phyloP scores from a whole-genome alignment of 2,888 invertebrate genomes.

The Osmoderma eremita region DNA sequence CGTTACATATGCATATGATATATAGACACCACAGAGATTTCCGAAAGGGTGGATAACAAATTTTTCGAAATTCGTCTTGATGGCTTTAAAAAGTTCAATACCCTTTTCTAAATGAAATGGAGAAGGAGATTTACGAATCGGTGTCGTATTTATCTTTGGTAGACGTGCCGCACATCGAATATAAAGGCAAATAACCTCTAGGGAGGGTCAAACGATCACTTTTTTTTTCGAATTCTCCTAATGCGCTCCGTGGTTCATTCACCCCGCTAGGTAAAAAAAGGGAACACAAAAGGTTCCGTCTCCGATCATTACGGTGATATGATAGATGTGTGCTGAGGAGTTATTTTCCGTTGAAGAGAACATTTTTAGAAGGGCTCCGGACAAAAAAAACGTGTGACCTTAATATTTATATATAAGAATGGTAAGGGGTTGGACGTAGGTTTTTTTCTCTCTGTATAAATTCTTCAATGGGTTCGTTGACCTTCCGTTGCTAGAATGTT shows the following conservation, averaged over 20 bases:
- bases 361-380: conserved; percentile 21
- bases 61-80: conserved; percentile 15
- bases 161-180: conserved; percentile 20
- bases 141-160: conserved; percentile 20
- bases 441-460: conserved; percentile 23
- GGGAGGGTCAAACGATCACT: conserved; percentile 16
- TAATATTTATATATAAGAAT: conserved; percentile 21
- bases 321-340: conserved; percentile 3
- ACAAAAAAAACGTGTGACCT: conserved; percentile 14
- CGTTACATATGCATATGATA: no score
- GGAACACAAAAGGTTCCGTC: conserved; percentile 23
- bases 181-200: conserved; percentile 20
- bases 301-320: conserved; percentile 16
- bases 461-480: conserved; percentile 16
- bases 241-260: conserved; percentile 16
- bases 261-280: conserved; percentile 26
- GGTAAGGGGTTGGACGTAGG: conserved; percentile 19
- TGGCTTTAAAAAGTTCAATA: conserved; percentile 6
- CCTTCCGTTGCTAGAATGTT: conserved; percentile 13
- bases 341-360: conserved; percentile 21
- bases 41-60: no score
- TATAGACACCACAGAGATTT: no score
- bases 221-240: conserved; percentile 19
- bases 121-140: conserved; percentile 18
- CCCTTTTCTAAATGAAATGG: conserved; percentile 18